phyloP scores from a whole-genome alignment of 1,140 invertebrate species.

The Penaeus indicus region DNA sequence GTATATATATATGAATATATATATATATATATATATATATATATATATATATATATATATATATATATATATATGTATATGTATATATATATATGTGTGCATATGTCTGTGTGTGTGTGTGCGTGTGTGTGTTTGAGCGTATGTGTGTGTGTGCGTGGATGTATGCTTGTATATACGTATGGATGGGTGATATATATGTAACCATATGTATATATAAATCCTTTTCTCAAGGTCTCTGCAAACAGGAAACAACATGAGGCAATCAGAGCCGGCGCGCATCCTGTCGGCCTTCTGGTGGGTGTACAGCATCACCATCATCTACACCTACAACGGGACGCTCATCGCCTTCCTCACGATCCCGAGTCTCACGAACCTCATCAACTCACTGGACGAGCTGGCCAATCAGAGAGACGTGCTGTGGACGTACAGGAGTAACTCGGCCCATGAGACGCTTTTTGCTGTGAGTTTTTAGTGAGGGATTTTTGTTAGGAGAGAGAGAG shows the following conservation, averaged over 20 bases:
- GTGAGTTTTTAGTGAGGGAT: constrained; percentile 23
- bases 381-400: constrained; percentile 61
- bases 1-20: not conserved
- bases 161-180: too few species aligned
- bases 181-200: too few species aligned
- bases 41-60: too few species aligned
- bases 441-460: constrained; percentile 58
- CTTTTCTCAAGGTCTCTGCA: not conserved
- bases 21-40: too few species aligned
- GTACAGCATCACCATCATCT: constrained; percentile 65
- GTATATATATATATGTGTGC: too few species aligned
- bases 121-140: too few species aligned
- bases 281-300: constrained; percentile 68
- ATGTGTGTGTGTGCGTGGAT: too few species aligned
- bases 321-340: constrained; percentile 67
- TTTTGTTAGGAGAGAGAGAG: not conserved
- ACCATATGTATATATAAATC: too few species aligned
- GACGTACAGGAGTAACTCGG: constrained; percentile 57
- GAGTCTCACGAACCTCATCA: constrained; percentile 45
- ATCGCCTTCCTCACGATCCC: constrained; percentile 64
- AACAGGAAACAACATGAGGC: constrained; percentile 45
- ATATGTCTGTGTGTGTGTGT: too few species aligned
- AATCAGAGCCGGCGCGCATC: constrained; percentile 64
- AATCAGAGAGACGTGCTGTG: constrained; percentile 60
- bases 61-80: too few species aligned